Percentiles rank a stretch among this genome's conserved stretches.
Evolutionary conservation across 2,113 vertebrate species (phyloP).

Genomic region (Rhineura floridana): DNA sequence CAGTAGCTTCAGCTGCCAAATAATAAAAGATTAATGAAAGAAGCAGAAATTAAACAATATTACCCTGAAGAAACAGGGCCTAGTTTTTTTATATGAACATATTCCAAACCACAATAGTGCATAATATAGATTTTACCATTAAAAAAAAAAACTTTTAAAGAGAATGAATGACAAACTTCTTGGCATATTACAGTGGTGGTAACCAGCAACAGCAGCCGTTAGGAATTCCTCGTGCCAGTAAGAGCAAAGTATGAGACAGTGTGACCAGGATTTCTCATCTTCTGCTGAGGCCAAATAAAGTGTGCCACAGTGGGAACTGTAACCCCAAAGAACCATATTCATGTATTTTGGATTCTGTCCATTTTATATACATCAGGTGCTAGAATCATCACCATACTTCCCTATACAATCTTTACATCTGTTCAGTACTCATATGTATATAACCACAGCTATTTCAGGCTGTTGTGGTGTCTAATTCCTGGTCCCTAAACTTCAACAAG

Average conservation of each 20-base stretch:
- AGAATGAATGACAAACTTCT: not conserved
- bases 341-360: not conserved
- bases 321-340: not conserved
- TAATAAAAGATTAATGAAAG: not conserved
- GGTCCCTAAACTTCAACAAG: not conserved
- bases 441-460: conserved; percentile 6
- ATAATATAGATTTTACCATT: conserved; percentile 9
- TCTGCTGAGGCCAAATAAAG: not conserved
- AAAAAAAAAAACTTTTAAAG: not conserved
- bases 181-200: conserved; percentile 1
- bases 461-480: not conserved
- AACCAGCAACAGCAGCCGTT: conserved; percentile 4
- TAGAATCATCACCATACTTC: conserved; percentile 27
- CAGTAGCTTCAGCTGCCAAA: not conserved
- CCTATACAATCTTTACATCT: conserved; percentile 34
- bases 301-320: not conserved
- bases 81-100: not conserved
- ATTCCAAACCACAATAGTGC: conserved; percentile 1
- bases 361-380: fast-evolving
- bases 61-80: not conserved
- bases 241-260: not conserved
- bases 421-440: not conserved
- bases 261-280: not conserved
- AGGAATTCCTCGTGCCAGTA: not conserved
- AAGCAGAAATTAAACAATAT: not conserved